A percentile compares a stretch with the other conserved stretches of the same genome.
Conservation (phyloP, 2,797 vertebrate genomes). For the Scolopax bukidnonensis region DNA sequence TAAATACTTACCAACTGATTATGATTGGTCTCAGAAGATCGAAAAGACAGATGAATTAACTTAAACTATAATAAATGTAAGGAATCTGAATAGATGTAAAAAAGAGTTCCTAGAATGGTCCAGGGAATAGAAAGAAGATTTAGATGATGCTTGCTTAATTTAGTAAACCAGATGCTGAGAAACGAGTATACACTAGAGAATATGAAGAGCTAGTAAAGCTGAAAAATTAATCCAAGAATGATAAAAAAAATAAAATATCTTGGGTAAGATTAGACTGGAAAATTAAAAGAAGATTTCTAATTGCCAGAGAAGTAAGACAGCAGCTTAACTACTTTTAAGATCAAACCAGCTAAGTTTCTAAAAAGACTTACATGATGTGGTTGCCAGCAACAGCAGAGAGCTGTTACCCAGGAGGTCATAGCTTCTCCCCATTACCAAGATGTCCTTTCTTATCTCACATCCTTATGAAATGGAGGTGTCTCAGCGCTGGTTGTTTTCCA, state of each 20-base stretch:
- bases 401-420: background rate
- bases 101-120: background rate
- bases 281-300: slow-evolving; percentile 8
- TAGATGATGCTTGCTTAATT: background rate
- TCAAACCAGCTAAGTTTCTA: background rate
- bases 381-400: background rate
- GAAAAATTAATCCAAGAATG: background rate
- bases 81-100: background rate
- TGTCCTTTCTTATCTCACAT: background rate
- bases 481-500: background rate
- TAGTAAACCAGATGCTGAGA: slow-evolving; percentile 10
- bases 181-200: background rate
- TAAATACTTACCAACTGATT: background rate
- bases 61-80: background rate
- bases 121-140: background rate
- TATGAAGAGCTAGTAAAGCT: background rate
- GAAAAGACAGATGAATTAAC: background rate
- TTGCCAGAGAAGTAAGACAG: background rate
- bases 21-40: background rate
- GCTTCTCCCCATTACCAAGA: background rate
- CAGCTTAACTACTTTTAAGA: background rate
- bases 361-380: background rate
- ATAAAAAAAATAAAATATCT: background rate
- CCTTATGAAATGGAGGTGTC: background rate
- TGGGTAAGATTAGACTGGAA: background rate